These are phyloP conservation scores for Spheniscus humboldti DNA, from an alignment of 2,797 vertebrate genomes.

Conservation along the genomic window DNA sequence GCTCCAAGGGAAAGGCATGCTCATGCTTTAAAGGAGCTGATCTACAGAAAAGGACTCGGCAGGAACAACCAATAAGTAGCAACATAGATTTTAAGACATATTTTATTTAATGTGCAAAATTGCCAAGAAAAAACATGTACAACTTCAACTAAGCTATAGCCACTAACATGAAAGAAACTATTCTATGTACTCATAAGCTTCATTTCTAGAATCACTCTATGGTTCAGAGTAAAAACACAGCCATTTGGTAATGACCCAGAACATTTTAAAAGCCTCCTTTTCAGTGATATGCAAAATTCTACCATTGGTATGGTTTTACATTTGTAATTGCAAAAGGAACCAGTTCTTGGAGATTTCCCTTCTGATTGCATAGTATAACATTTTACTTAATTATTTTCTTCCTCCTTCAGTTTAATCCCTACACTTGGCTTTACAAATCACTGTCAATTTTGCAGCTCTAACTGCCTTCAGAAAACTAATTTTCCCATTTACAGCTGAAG, in stretches of 20 bases:
- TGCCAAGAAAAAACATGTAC: slow-evolving; percentile 19
- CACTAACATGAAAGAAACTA: slow-evolving; percentile 18
- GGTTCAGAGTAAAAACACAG: slow-evolving; percentile 21
- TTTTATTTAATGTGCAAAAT: slow-evolving; percentile 63
- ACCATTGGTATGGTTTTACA: neutral
- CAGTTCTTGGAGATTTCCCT: neutral
- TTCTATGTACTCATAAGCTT: neutral
- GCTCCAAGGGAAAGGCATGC: neutral
- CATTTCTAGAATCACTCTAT: neutral
- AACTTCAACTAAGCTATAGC: slow-evolving; percentile 34
- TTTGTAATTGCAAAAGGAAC: neutral
- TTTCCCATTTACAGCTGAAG: slow-evolving; percentile 16
- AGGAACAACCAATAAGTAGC: neutral
- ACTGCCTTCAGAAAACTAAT: slow-evolving; percentile 10
- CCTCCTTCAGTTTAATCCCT: neutral
- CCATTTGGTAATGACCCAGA: slow-evolving; percentile 2
- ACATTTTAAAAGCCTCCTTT: neutral
- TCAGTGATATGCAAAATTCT: neutral
- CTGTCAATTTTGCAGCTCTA: neutral
- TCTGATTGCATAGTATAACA: slow-evolving; percentile 25
- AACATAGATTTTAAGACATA: slow-evolving; percentile 5
- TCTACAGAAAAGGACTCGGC: neutral
- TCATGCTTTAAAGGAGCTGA: neutral
- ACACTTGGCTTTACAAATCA: neutral
- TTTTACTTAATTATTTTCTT: neutral